Conservation (phyloP, 1,140 invertebrate species). For the Neodiprion fabricii region DNA sequence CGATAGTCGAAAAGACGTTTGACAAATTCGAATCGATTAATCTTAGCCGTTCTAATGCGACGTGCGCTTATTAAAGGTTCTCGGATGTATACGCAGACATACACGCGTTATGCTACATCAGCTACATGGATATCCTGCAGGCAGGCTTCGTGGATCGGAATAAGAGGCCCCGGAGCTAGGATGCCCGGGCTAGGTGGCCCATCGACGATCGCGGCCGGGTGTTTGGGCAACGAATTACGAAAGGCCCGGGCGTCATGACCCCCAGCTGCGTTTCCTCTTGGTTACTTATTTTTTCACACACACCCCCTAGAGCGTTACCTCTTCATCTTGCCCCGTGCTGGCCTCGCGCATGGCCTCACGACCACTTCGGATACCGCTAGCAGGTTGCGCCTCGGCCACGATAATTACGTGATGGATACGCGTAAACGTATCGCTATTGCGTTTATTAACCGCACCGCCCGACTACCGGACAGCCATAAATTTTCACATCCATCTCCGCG, state of each 20-base stretch:
- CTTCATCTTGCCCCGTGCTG: constrained; percentile 42
- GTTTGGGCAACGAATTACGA: constrained; percentile 7
- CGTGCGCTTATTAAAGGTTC: constrained; percentile 2
- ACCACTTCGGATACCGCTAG: too few relatives aligned
- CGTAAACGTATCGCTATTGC: constrained; percentile 34
- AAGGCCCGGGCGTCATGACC: constrained; percentile 36
- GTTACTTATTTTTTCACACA: constrained; percentile 46
- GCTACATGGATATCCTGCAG: too few relatives aligned
- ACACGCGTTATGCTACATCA: too few relatives aligned
- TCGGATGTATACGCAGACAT: not conserved
- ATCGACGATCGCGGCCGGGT: not conserved
- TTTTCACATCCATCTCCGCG: too few relatives aligned
- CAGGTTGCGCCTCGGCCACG: not conserved
- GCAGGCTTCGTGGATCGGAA: too few relatives aligned
- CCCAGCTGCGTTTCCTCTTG: constrained; percentile 39
- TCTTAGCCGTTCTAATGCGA: constrained; percentile 26
- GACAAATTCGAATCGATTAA: constrained; percentile 49
- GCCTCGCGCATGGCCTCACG: not conserved
- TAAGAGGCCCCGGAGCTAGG: not conserved
- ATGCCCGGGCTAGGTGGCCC: constrained; percentile 42
- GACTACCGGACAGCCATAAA: too few relatives aligned
- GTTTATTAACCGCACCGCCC: too few relatives aligned
- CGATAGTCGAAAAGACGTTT: constrained; percentile 12
- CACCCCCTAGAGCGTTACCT: constrained; percentile 50
- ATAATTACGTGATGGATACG: constrained; percentile 44